Evolutionary conservation across 2,888 invertebrate genomes (phyloP), one percentile per base, ranked within the genome.

Genomic region (Apoderus coryli): DNA sequence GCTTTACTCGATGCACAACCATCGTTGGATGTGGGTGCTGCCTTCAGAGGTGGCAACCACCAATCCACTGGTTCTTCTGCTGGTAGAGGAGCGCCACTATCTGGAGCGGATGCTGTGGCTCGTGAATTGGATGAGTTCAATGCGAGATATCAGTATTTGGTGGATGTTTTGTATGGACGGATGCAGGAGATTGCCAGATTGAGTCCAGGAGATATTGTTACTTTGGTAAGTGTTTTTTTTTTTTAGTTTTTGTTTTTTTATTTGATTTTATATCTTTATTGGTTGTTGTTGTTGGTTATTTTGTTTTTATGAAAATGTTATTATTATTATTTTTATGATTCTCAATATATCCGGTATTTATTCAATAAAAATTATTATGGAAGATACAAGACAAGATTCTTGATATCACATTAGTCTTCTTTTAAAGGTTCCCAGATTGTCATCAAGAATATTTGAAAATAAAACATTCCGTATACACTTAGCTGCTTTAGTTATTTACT

Each of bases 1-100:
- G 72, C 72, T 61, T 67, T 89, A 42, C 72, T 89, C 56, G 82
- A 84, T 48, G 68, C 77, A 29, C 84, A 82, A 50, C 84, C 84
- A 3, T 81, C 80, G 34, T 56, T 82, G 53, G 84, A 84, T 61
- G 71, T 51, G 32, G 52, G 48, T 40, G 50, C 54, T 15, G 49
- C 51, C 29, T 56, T 54, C 46, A 45, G 27, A 14, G 33, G 34
- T 6, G 14, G 10, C 11, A n/a, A n/a, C n/a, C n/a, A n/a, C n/a
- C n/a, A n/a, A n/a, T n/a, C n/a, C n/a, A n/a, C n/a, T n/a, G n/a
- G n/a, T n/a, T n/a, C n/a, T 40, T n/a, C n/a, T n/a, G n/a, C n/a
- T n/a, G n/a, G n/a, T n/a, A n/a, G n/a, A n/a, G 46, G 33, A 41
- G 58, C 32, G 51, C 57, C 48, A 45, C 45, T 44, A 2, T 45